Percentiles rank a stretch among this genome's conserved stretches.
Evolutionary conservation across 2,797 vertebrate genomes (phyloP).

Genomic region (Phyllotis vaccarum): DNA sequence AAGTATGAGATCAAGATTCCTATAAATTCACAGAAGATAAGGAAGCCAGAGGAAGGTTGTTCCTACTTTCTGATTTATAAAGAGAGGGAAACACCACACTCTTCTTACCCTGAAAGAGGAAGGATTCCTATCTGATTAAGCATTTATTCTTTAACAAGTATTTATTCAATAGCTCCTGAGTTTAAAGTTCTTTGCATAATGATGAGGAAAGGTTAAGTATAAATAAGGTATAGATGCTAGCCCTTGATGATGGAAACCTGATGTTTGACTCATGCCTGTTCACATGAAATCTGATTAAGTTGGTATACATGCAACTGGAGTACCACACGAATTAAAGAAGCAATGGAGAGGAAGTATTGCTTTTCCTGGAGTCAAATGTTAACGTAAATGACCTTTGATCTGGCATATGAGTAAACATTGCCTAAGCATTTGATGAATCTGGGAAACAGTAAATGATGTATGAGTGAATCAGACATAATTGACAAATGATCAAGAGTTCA

Average conservation of each 20-base stretch:
- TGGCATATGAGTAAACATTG: neutral
- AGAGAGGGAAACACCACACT: neutral
- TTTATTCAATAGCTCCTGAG: constrained; percentile 5
- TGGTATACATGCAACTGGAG: neutral
- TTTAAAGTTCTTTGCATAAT: neutral
- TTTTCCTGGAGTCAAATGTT: neutral
- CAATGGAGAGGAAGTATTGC: neutral
- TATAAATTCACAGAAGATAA: neutral
- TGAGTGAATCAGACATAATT: neutral
- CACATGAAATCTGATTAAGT: neutral
- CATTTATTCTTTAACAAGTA: constrained; percentile 1
- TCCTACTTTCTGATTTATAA: neutral
- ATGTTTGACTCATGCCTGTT: neutral
- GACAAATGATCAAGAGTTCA: neutral
- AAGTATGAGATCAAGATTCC: neutral
- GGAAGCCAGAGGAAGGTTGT: neutral
- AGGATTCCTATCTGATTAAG: neutral
- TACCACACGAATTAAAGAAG: neutral
- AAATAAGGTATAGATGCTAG: neutral
- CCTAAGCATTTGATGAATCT: constrained; percentile 30
- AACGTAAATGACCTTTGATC: neutral
- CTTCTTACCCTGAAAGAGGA: neutral
- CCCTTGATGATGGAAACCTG: neutral
- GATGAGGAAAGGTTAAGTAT: neutral
- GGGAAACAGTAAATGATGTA: neutral